phyloP scores from a whole-genome alignment of 2,797 vertebrate species.

The Esox masquinongy region DNA sequence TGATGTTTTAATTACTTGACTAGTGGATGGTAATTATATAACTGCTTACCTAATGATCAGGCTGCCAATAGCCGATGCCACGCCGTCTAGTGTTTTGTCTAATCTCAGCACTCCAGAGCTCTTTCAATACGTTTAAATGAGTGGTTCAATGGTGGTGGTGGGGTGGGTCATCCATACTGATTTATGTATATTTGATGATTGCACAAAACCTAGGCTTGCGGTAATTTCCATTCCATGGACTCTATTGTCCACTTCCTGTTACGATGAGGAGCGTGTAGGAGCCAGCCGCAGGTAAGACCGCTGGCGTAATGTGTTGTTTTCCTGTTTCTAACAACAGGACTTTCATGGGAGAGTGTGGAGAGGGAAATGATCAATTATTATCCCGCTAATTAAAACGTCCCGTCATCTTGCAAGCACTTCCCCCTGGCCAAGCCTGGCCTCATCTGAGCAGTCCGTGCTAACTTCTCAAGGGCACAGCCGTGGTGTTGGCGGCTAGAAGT shows the following conservation, averaged over 20 bases:
- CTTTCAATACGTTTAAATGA: constrained; percentile 19
- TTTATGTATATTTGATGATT: background rate
- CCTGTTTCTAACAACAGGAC: constrained; percentile 63
- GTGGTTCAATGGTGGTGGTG: background rate
- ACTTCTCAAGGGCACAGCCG: constrained; percentile 70
- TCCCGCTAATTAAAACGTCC: constrained; percentile 71
- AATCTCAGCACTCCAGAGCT: constrained; percentile 23
- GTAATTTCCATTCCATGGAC: constrained; percentile 20
- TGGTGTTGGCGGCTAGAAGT: constrained; percentile 52
- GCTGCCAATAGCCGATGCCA: constrained; percentile 66
- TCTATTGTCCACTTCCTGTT: background rate
- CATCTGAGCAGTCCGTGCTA: constrained; percentile 45
- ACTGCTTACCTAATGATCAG: constrained; percentile 65
- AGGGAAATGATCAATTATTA: constrained; percentile 74
- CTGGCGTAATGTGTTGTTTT: constrained; percentile 36
- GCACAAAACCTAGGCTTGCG: background rate
- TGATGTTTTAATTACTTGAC: constrained; percentile 80
- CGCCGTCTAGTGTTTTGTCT: constrained; percentile 47
- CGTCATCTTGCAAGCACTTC: background rate
- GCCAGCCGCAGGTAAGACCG: constrained; percentile 1
- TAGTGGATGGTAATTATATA: constrained; percentile 78
- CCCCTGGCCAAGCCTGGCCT: constrained; percentile 56
- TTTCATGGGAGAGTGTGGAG: constrained; percentile 65
- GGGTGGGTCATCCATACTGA: constrained; percentile 2
- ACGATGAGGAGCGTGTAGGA: background rate